These are phyloP conservation scores for Cerastoderma edule DNA, from an alignment of 2,888 invertebrate species.

Conservation along the genomic window DNA sequence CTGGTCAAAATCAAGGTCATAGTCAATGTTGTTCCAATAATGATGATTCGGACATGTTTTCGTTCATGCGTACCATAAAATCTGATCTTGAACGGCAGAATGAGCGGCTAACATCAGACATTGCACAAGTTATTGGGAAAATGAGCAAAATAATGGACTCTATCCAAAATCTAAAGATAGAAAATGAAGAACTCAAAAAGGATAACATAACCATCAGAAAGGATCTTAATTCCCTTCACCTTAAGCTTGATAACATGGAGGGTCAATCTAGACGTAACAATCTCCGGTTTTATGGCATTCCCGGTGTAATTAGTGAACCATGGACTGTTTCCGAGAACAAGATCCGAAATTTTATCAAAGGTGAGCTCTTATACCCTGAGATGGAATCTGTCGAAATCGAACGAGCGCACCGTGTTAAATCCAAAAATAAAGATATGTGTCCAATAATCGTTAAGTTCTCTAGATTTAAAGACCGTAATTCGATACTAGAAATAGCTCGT, in stretches of 20 bases:
- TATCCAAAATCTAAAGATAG: neutral
- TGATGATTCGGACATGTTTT: no score
- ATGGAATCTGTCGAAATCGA: conserved; percentile 13
- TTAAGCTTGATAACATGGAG: conserved; percentile 6
- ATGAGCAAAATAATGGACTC: neutral
- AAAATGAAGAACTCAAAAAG: neutral
- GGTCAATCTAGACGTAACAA: conserved; percentile 4
- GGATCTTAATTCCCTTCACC: neutral
- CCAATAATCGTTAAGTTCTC: conserved; percentile 17
- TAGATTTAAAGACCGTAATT: neutral
- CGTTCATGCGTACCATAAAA: no score
- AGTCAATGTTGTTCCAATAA: no score
- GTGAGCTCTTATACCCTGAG: neutral
- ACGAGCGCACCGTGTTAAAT: conserved; percentile 8
- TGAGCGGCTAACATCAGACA: no score
- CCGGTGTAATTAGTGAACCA: neutral
- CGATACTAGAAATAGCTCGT: neutral
- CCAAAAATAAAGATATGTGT: neutral
- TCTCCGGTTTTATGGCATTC: conserved; percentile 4
- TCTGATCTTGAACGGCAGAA: no score
- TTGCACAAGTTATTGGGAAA: no score
- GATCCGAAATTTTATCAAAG: conserved; percentile 9
- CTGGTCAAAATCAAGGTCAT: no score
- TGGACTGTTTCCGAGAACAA: conserved; percentile 1
- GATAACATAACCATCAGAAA: neutral